Evolutionary conservation across 2,888 invertebrate genomes (phyloP), one percentile per base, ranked within the genome.

Genomic region (Lypha dubia): DNA sequence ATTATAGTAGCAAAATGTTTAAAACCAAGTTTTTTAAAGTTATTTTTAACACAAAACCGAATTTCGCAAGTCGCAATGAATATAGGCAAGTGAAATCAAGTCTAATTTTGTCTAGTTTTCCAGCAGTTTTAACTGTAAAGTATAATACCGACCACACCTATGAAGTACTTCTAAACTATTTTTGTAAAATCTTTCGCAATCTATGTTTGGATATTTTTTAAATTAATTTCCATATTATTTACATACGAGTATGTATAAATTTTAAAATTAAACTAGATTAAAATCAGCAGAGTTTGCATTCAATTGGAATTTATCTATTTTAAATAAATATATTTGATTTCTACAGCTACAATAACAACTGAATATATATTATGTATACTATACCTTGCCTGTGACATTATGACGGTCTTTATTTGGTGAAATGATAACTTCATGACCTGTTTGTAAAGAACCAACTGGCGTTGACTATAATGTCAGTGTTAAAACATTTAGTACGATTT

Each of bases 321-420:
- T 28, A 28, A 46, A 24, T 9, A 28, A 46, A 5, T 28, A 3
- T 63, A 28, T 46, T 28, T 5, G 17, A 63, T n/a, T 9, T 46
- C 1, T 46, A 9, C 28, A 63, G 5, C 44, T 44, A 63, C 1
- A 41, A 44, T 22, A 63, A 65, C 63, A 67, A 58, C 0, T n/a
- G 73, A 49, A 71, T 56, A 20, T 79, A 80, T 79, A 86, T 71
- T 60, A 93, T 56, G 22, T 79, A 80, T 79, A 86, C 75, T 60
- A 93, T 93, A 97, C 96, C 95, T 96, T 96, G 92, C 95, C 95
- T 92, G 95, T 95, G 88, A 95, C 94, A 89, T 95, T 95, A 93
- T 96, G 96, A 92, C 96, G 94, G 92, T 97, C 97, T 90, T 97
- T 95, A 93, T 96, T 97, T 88, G 97, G 97, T 89, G 98, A 97